Evolutionary conservation across 1,140 invertebrate genomes (phyloP).

Genomic region (Metaphire vulgaris): DNA sequence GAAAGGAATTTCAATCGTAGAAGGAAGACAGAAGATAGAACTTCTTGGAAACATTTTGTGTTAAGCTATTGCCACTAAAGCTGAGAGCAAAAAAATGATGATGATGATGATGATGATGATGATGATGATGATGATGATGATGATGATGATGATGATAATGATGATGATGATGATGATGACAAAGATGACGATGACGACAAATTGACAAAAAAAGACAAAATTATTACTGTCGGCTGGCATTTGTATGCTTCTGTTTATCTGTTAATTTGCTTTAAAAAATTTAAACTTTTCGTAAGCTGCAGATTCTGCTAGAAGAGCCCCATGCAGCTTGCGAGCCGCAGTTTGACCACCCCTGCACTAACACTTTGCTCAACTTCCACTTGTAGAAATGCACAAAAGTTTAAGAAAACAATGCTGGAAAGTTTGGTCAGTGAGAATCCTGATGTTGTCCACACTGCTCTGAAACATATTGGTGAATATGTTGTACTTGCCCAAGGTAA

Average conservation of each 20-base stretch:
- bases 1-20: too few relatives aligned
- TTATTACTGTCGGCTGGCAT: background rate
- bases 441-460: conserved; percentile 67
- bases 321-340: background rate
- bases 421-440: conserved; percentile 71
- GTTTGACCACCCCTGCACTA: background rate
- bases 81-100: too few relatives aligned
- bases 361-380: conserved; percentile 9
- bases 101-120: too few relatives aligned
- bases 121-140: too few relatives aligned
- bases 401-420: conserved; percentile 68
- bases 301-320: background rate
- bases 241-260: background rate
- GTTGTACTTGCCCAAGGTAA: conserved; percentile 57
- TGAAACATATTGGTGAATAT: conserved; percentile 77
- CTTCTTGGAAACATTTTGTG: too few relatives aligned
- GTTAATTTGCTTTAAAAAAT: background rate
- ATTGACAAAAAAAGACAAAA: background rate
- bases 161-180: too few relatives aligned
- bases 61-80: too few relatives aligned
- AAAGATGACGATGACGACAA: too few relatives aligned
- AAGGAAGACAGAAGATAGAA: too few relatives aligned
- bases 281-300: background rate
- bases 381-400: conserved; percentile 51
- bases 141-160: too few relatives aligned